Conservation (phyloP, 2,113 vertebrate genomes). For the Python bivittatus region DNA sequence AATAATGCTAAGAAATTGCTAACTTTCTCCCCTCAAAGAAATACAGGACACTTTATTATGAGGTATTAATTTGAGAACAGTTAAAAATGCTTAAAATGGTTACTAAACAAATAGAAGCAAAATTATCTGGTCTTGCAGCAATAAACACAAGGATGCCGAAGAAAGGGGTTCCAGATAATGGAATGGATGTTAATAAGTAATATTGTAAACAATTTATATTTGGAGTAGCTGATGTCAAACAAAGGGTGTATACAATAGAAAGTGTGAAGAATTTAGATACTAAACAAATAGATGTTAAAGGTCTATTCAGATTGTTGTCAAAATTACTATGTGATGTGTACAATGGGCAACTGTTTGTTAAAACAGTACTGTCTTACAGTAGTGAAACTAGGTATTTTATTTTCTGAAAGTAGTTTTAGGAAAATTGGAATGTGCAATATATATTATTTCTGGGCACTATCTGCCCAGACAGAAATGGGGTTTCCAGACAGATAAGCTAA, state of each 20-base stretch:
- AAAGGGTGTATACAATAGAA: not conserved
- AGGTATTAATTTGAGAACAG: not conserved
- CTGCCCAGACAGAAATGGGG: not conserved
- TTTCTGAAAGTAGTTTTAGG: not conserved
- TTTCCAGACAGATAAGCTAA: not conserved
- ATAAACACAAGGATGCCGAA: not conserved
- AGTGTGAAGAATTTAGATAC: not conserved
- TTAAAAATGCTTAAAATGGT: not conserved
- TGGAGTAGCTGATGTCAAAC: not conserved
- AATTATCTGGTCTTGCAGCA: not conserved
- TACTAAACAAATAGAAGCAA: not conserved
- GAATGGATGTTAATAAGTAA: not conserved
- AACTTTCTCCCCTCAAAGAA: not conserved
- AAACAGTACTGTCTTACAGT: not conserved
- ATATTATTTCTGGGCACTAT: not conserved
- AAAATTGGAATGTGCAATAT: not conserved
- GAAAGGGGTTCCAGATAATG: not conserved
- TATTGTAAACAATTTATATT: not conserved
- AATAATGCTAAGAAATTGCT: not conserved
- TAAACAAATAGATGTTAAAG: not conserved
- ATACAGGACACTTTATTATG: not conserved
- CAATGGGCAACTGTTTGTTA: not conserved
- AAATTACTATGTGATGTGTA: not conserved
- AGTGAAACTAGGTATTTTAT: not conserved
- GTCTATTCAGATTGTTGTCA: not conserved